Conservation (phyloP, 1,140 invertebrate genomes). For the Stenopsyche tienmushanensis region DNA sequence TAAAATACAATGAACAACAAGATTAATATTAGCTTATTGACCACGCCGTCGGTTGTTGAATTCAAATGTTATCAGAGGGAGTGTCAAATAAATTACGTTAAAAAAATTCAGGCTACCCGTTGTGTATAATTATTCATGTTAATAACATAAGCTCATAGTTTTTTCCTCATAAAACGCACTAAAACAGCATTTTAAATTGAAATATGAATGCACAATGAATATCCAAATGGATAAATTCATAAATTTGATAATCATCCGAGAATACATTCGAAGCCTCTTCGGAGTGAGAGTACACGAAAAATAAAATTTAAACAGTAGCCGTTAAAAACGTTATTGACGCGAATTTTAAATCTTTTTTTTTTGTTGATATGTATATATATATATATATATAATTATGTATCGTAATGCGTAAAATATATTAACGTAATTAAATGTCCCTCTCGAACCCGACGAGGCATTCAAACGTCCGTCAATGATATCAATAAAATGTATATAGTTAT, state of each 20-base stretch:
- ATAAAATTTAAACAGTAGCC: too few relatives aligned
- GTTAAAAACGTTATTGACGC: too few relatives aligned
- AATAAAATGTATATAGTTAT: neutral
- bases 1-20: too few relatives aligned
- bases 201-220: neutral
- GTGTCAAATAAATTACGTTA: too few relatives aligned
- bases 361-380: conserved; percentile 6
- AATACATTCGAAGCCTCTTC: neutral
- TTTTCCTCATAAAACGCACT: neutral
- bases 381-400: neutral
- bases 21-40: too few relatives aligned
- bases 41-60: too few relatives aligned
- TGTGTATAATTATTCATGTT: neutral
- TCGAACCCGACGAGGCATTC: neutral
- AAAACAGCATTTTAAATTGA: neutral
- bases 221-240: neutral
- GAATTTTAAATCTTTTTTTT: too few relatives aligned
- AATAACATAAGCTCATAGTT: neutral
- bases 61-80: too few relatives aligned
- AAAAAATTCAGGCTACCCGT: neutral
- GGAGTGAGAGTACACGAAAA: too few relatives aligned
- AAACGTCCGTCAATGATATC: too few relatives aligned
- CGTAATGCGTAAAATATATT: neutral
- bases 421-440: neutral
- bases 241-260: neutral